phyloP scores from a whole-genome alignment of 2,888 invertebrate genomes.

The Trisateles emortualis region DNA sequence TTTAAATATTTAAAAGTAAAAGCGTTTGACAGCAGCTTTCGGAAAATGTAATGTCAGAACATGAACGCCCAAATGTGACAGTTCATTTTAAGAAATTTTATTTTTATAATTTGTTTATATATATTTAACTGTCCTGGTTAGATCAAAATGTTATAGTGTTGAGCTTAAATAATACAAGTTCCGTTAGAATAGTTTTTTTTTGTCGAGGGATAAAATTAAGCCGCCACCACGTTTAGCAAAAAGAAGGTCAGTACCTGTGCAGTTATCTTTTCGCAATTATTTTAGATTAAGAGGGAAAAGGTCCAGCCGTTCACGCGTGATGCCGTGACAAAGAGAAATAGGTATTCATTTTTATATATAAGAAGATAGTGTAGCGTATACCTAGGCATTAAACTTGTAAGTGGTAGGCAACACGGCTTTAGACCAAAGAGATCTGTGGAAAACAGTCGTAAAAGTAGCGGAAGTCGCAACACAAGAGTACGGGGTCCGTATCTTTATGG shows the following conservation, averaged over 20 bases:
- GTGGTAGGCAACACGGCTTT: no score
- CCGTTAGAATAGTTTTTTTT: background rate
- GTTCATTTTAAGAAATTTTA: conserved; percentile 12
- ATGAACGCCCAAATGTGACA: conserved; percentile 33
- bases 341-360: no score
- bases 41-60: conserved; percentile 9
- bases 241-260: conserved; percentile 19
- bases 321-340: no score
- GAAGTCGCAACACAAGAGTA: no score
- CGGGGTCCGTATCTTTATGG: no score
- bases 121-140: conserved; percentile 21
- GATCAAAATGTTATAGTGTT: conserved; percentile 59
- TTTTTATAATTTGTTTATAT: conserved; percentile 28
- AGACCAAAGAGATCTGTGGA: no score
- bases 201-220: background rate
- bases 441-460: no score
- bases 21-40: conserved; percentile 8
- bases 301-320: no score
- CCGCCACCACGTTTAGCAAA: conserved; percentile 1
- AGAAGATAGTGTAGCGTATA: no score
- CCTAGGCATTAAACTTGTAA: no score
- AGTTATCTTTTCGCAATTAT: no score
- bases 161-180: conserved; percentile 27
- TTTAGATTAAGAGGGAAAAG: no score
- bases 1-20: conserved; percentile 6